These are phyloP conservation scores for Phenganax marumi DNA, from an alignment of 92 coral and sea anemone species.

Conservation along the genomic window DNA sequence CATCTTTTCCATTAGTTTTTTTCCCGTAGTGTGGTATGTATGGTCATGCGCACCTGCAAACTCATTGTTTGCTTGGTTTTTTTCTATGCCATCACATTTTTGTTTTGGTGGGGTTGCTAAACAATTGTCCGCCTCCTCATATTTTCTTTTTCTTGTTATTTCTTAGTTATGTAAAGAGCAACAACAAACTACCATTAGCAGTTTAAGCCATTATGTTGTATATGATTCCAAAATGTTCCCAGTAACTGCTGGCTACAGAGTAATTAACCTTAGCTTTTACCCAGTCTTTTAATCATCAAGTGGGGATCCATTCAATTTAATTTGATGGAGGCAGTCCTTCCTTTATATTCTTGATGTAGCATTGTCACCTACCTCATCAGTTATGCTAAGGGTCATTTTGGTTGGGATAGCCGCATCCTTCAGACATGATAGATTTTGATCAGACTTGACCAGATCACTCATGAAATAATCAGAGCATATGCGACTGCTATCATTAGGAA, in stretches of 20 bases:
- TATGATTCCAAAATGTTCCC: too few relatives aligned
- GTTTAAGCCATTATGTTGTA: too few relatives aligned
- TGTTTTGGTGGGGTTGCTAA: background rate
- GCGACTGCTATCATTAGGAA: too few relatives aligned
- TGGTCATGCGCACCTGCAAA: slow-evolving; percentile 10
- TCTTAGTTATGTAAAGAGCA: too few relatives aligned
- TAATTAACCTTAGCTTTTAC: too few relatives aligned
- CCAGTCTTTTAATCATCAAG: too few relatives aligned
- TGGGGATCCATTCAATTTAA: background rate
- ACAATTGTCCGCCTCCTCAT: background rate
- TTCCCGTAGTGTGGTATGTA: slow-evolving; percentile 1
- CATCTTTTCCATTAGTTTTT: slow-evolving; percentile 9
- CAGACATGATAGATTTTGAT: background rate
- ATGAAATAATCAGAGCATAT: background rate
- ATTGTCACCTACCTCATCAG: background rate
- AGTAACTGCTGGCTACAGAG: too few relatives aligned
- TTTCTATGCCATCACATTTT: background rate
- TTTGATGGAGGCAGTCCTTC: background rate
- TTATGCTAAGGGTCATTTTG: background rate
- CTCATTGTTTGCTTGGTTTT: too few relatives aligned
- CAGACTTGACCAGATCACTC: background rate
- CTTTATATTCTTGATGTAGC: background rate
- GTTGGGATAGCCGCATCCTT: background rate
- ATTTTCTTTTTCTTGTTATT: too few relatives aligned
- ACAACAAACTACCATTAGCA: too few relatives aligned